phyloP scores from a whole-genome alignment of 2,113 vertebrate species.

The Scytalopus superciliaris region DNA sequence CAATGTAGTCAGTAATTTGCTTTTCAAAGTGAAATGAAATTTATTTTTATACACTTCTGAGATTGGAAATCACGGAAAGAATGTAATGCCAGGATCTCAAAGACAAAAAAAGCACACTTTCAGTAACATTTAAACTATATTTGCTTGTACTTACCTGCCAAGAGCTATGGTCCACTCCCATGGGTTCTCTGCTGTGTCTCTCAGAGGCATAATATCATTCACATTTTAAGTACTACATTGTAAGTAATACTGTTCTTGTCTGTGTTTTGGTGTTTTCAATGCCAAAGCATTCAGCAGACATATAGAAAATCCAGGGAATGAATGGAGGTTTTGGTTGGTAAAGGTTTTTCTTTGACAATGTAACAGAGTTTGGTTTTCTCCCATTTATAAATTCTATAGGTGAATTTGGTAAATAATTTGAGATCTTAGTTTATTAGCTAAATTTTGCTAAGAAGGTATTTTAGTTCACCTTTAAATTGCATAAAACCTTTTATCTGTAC shows the following conservation, averaged over 20 bases:
- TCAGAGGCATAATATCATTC: conserved; percentile 4
- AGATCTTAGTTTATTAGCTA: conserved; percentile 44
- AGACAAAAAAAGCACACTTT: background rate
- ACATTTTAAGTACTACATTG: background rate
- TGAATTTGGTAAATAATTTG: conserved; percentile 23
- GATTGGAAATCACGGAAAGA: background rate
- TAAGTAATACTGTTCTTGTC: background rate
- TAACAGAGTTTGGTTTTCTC: too few relatives aligned
- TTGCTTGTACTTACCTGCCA: background rate
- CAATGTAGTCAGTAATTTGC: background rate
- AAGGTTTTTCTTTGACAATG: background rate
- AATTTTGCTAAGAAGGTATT: conserved; percentile 26
- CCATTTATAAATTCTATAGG: background rate
- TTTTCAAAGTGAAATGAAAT: background rate
- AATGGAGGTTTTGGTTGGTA: background rate
- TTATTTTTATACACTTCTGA: background rate
- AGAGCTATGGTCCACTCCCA: background rate
- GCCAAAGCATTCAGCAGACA: conserved; percentile 2
- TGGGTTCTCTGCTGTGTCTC: background rate
- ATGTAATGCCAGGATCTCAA: background rate
- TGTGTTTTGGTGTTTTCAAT: background rate
- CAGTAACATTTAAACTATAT: background rate
- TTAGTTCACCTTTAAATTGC: conserved; percentile 42
- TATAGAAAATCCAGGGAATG: background rate
- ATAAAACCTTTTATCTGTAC: background rate